phyloP scores from a whole-genome alignment of 1,140 invertebrate genomes.

The Coptotermes formosanus region DNA sequence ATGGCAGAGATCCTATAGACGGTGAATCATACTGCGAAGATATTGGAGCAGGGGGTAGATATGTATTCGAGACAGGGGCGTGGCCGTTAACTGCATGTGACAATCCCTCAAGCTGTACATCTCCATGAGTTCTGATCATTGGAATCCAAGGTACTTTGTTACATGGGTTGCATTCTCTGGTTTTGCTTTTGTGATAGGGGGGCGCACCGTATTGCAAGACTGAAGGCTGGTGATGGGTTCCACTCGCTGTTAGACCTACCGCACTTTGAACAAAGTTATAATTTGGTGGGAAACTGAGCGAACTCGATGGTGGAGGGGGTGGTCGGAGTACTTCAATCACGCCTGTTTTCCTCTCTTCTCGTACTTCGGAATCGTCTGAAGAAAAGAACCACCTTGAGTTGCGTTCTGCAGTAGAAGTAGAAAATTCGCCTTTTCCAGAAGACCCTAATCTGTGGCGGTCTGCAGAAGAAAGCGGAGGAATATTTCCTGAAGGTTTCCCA shows the following conservation, averaged over 20 bases:
- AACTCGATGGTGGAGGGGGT: neutral
- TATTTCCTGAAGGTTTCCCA: neutral
- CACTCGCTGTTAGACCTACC: neutral
- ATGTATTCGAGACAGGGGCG: neutral
- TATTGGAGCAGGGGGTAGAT: neutral
- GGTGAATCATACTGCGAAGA: neutral
- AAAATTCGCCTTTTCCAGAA: neutral
- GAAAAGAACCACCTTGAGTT: neutral
- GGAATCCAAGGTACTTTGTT: constrained; percentile 77
- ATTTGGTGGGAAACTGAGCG: neutral
- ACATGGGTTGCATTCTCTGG: constrained; percentile 65
- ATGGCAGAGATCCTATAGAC: neutral
- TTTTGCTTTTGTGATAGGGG: neutral
- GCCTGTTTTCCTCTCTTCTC: neutral
- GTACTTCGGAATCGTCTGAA: neutral
- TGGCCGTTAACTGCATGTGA: neutral
- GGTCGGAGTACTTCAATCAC: neutral
- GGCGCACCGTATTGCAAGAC: neutral
- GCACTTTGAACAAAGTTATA: neutral
- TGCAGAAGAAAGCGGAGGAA: neutral
- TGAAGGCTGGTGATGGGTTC: neutral
- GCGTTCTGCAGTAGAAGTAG: neutral
- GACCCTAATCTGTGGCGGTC: neutral
- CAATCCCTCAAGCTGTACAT: neutral
- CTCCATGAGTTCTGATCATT: constrained; percentile 44